phyloP scores from a whole-genome alignment of 2,797 vertebrate species.

The Acipenser transmontanus region DNA sequence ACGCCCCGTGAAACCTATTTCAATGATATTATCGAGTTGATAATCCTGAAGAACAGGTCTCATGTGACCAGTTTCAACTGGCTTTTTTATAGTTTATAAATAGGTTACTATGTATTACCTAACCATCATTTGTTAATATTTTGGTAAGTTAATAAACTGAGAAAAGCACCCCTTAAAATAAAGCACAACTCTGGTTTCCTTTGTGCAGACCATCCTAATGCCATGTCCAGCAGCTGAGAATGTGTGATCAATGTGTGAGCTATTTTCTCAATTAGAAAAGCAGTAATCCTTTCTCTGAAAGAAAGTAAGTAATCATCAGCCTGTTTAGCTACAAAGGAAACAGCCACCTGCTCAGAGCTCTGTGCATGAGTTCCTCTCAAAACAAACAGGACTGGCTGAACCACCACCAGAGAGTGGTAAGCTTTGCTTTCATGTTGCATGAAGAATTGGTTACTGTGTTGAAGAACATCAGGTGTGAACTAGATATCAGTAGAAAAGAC shows the following conservation, averaged over 20 bases:
- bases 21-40: no score
- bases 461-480: no score
- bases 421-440: no score
- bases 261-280: not conserved
- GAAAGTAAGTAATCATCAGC: not conserved
- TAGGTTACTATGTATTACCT: slow-evolving; percentile 18
- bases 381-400: slow-evolving; percentile 28
- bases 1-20: no score
- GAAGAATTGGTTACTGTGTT: no score
- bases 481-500: no score
- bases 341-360: slow-evolving; percentile 12
- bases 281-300: not conserved
- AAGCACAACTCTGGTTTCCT: not conserved
- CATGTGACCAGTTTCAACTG: slow-evolving; percentile 25
- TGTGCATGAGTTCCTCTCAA: slow-evolving; percentile 26
- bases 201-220: no score
- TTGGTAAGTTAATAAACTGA: slow-evolving; percentile 27
- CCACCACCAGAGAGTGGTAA: slow-evolving; percentile 9
- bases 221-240: slow-evolving; percentile 5
- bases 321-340: slow-evolving; percentile 12
- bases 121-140: slow-evolving; percentile 29
- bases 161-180: slow-evolving; percentile 19
- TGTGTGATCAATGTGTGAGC: slow-evolving; percentile 9
- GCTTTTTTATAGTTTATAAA: slow-evolving; percentile 30
- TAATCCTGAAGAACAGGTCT: no score